These are phyloP conservation scores for Sebastes schlegelii DNA, from an alignment of 2,113 vertebrate genomes.

Conservation along the genomic window DNA sequence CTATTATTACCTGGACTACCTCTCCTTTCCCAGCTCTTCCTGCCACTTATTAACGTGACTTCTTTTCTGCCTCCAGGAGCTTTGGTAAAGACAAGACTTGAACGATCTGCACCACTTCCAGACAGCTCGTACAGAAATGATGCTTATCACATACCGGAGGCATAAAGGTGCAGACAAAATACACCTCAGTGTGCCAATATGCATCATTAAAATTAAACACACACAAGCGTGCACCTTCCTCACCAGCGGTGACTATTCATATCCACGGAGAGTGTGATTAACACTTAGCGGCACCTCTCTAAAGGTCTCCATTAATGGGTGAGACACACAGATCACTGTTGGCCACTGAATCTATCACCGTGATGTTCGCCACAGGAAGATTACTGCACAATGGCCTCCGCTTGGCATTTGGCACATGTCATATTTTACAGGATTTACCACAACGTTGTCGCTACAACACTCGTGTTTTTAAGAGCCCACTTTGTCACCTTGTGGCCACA, in stretches of 20 bases:
- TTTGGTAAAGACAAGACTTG: slow-evolving; percentile 37
- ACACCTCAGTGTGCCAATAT: slow-evolving; percentile 8
- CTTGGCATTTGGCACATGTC: slow-evolving; percentile 49
- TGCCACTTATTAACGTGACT: slow-evolving; percentile 48
- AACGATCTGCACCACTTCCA: slow-evolving; percentile 30
- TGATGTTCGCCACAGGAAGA: slow-evolving; percentile 34
- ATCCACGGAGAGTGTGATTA: slow-evolving; percentile 59
- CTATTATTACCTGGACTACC: slow-evolving; percentile 72
- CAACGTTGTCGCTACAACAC: not conserved
- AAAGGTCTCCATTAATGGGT: slow-evolving; percentile 70
- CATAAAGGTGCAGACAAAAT: slow-evolving; percentile 38
- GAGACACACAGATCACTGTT: slow-evolving; percentile 56
- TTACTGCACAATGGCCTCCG: slow-evolving; percentile 32
- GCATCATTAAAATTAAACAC: slow-evolving; percentile 37
- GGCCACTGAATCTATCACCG: slow-evolving; percentile 45
- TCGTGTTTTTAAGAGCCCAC: not conserved
- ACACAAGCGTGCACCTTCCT: slow-evolving; percentile 13
- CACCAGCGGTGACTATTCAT: slow-evolving; percentile 45
- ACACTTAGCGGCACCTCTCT: slow-evolving; percentile 47
- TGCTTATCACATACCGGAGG: slow-evolving; percentile 9
- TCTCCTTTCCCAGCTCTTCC: slow-evolving; percentile 34
- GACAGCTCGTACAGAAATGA: slow-evolving; percentile 34
- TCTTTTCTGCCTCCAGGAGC: slow-evolving; percentile 44
- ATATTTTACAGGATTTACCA: slow-evolving; percentile 38
- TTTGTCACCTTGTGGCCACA: not conserved